phyloP scores from a whole-genome alignment of 2,113 vertebrate genomes.

The Atlantisia rogersi region DNA sequence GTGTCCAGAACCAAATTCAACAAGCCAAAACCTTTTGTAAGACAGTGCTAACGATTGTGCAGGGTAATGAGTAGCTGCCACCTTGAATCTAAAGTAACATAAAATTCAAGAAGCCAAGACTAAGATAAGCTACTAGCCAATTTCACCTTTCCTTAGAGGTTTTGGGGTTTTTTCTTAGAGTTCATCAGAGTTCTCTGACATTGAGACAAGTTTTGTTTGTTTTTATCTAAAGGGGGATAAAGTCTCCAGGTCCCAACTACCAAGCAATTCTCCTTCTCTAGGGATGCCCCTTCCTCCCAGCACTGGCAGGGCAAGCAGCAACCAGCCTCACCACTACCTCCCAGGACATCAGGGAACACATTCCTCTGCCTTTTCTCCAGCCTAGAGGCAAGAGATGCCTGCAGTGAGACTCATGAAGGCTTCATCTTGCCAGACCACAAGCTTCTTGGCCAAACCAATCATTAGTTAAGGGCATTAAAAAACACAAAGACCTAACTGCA shows the following conservation, averaged over 20 bases:
- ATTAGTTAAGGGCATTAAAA: accelerated
- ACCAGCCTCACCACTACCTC: background rate
- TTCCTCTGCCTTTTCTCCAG: background rate
- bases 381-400: background rate
- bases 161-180: too few species aligned
- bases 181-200: background rate
- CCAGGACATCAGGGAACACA: too few species aligned
- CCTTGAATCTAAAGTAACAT: background rate
- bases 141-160: background rate
- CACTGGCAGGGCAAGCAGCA: background rate
- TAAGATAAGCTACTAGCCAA: background rate
- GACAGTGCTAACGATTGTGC: background rate
- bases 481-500: background rate
- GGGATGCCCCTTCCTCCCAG: background rate
- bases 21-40: background rate
- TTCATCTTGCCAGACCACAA: background rate
- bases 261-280: background rate
- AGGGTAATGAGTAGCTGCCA: background rate
- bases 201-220: background rate
- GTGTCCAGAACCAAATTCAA: background rate
- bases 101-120: background rate
- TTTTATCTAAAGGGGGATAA: background rate
- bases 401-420: background rate
- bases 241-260: background rate
- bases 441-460: background rate